Percentiles rank a stretch among this genome's conserved stretches.
Conservation (phyloP, 2,113 vertebrate species). For the Catharus fuscescens region DNA sequence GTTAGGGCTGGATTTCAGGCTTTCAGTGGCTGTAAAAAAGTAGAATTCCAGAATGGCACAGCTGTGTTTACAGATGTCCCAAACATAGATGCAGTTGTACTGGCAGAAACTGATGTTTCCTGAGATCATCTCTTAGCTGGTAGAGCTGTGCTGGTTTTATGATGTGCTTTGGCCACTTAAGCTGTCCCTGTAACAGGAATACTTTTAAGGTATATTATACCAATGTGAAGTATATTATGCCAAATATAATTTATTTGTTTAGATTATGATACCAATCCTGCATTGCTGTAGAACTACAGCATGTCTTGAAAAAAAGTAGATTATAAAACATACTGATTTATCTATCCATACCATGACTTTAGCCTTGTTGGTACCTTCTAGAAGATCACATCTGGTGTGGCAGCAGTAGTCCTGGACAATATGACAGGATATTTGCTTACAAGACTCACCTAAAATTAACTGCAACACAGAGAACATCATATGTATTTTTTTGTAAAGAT, state of each 20-base stretch:
- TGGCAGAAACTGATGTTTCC: constrained; percentile 6
- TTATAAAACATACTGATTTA: not conserved
- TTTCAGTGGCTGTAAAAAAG: not conserved
- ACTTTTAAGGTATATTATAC: not conserved
- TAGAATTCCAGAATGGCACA: constrained; percentile 13
- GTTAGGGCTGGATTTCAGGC: not conserved
- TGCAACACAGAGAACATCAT: not conserved
- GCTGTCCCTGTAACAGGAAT: not conserved
- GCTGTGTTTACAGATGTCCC: constrained; percentile 39
- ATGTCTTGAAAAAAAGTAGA: not conserved
- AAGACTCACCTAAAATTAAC: not conserved
- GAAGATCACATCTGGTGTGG: not conserved
- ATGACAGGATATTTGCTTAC: not conserved
- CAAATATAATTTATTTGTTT: not conserved
- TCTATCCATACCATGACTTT: not conserved
- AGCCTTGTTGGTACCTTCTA: not conserved
- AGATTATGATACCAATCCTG: not conserved
- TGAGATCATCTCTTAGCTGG: not conserved
- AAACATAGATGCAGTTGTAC: not conserved
- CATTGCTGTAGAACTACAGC: not conserved
- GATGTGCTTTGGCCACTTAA: not conserved
- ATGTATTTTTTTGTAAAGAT: not conserved
- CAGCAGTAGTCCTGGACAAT: not conserved
- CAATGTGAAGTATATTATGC: not conserved
- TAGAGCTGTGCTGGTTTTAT: not conserved